Base-by-base conservation (phyloP, 2,888 invertebrate species). In the Oscheius onirici region DNA sequence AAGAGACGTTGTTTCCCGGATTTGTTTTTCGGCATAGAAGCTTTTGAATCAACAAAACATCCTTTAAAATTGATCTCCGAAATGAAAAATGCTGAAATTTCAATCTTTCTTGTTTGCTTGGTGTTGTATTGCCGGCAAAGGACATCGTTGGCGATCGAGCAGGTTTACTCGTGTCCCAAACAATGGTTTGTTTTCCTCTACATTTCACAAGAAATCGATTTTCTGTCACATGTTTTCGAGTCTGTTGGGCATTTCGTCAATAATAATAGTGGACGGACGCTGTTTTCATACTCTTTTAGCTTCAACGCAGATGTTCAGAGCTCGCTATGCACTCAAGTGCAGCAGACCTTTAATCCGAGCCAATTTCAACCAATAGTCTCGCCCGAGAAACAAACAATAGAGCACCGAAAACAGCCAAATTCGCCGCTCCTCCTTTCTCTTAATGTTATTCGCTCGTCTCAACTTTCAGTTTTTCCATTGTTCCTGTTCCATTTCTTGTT, bases 331-430 rank as follows among this genome's bases (percentile, higher is more conserved):
- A 63, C 63, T 63, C 26, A 13, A 63, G 63, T 63, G 49, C 63
- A 20, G 15, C 63, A 63, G 63, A 22, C 63, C 63, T 63, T 63
- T 63, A 63, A 63, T 63, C 63, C 34, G 49, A 49, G 63, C 63
- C 63, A 60, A 60, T 60, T 60, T 41, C 60, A 63, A 26, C 63
- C 63, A 44, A 46, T 63, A 63, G 49, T 63, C 49, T 15, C 34
- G 34, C 34, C 34, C 13, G 28, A 46, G 63, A 63, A 49, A 49
- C 46, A 63, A 63, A 63, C 63, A 63, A 63, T 49, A 49, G 49
- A 24, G 26, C 15, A n/a, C 49, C 44, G 60, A 44, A 60, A 60
- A 28, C 26, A 26, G 55, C 55, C 22, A 58, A 41, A 58, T 58
- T 58, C 34, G 34, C 20, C 58, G 17, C 58, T 58, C 41, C 22